Evolutionary conservation across 2,888 invertebrate genomes (phyloP).

Genomic region (Meandrusa payeni): DNA sequence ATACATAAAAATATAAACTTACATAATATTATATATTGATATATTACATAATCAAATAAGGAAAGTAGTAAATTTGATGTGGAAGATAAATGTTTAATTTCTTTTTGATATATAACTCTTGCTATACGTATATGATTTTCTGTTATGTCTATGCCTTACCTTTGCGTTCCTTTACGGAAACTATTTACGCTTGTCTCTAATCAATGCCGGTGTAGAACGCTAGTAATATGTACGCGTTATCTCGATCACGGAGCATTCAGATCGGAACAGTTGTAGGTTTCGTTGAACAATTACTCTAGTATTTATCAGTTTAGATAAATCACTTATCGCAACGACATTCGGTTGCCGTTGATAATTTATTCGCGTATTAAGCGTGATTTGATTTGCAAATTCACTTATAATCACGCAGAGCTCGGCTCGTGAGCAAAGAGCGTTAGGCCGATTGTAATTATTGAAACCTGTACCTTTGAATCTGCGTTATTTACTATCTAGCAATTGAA

Average conservation of each 20-base stretch:
- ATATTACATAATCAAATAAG: too few species aligned
- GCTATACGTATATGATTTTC: too few species aligned
- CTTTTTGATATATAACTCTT: too few species aligned
- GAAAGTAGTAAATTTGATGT: too few species aligned
- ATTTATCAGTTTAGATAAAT: constrained; percentile 56
- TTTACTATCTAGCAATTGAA: too few species aligned
- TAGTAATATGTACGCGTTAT: constrained; percentile 13
- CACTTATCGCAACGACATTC: constrained; percentile 47
- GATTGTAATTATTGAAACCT: constrained; percentile 54
- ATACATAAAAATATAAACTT: too few species aligned
- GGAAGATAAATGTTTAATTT: too few species aligned
- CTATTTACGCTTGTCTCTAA: not conserved
- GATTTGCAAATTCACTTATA: constrained; percentile 60
- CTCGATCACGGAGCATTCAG: constrained; percentile 39
- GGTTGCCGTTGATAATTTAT: constrained; percentile 51
- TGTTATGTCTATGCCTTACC: too few species aligned
- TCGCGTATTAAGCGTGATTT: constrained; percentile 52
- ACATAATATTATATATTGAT: too few species aligned
- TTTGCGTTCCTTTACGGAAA: too few species aligned
- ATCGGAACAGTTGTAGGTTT: constrained; percentile 35
- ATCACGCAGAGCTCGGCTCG: constrained; percentile 46
- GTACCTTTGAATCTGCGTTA: constrained; percentile 44
- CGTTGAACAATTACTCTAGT: constrained; percentile 43
- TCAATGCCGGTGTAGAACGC: constrained; percentile 8
- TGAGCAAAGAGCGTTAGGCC: constrained; percentile 37